Percentiles rank a stretch among this genome's conserved stretches.
Evolutionary conservation across 2,113 vertebrate species (phyloP).

Genomic region (Crocuta crocuta): DNA sequence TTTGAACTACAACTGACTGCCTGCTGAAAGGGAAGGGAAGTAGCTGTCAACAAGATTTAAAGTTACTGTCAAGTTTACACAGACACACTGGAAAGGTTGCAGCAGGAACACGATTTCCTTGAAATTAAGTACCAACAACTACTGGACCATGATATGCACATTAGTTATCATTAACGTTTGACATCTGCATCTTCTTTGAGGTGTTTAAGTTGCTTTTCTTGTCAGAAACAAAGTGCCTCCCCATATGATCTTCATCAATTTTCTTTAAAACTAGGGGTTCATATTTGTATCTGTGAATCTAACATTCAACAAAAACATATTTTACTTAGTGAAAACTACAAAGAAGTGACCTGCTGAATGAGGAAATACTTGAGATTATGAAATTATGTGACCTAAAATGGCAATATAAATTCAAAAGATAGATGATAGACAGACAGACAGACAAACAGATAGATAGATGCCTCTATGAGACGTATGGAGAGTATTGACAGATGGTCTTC

Average conservation of each 20-base stretch:
- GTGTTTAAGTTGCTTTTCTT: constrained; percentile 62
- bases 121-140: constrained; percentile 72
- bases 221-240: constrained; percentile 49
- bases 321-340: neutral
- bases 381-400: neutral
- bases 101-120: constrained; percentile 60
- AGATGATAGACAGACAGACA: neutral
- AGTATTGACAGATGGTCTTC: neutral
- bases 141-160: constrained; percentile 50
- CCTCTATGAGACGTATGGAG: neutral
- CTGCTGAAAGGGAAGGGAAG: constrained; percentile 63
- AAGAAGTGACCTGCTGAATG: neutral
- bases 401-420: neutral
- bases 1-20: constrained; percentile 65
- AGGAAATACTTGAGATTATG: neutral
- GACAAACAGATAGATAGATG: neutral
- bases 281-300: neutral
- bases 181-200: constrained; percentile 73
- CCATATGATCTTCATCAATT: neutral
- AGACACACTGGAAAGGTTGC: constrained; percentile 46
- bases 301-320: neutral
- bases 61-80: constrained; percentile 78
- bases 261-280: constrained; percentile 13
- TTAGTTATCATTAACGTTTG: constrained; percentile 78
- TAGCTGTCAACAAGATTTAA: constrained; percentile 81